Conservation (phyloP, 2,888 invertebrate species). For the Agapostemon virescens region DNA sequence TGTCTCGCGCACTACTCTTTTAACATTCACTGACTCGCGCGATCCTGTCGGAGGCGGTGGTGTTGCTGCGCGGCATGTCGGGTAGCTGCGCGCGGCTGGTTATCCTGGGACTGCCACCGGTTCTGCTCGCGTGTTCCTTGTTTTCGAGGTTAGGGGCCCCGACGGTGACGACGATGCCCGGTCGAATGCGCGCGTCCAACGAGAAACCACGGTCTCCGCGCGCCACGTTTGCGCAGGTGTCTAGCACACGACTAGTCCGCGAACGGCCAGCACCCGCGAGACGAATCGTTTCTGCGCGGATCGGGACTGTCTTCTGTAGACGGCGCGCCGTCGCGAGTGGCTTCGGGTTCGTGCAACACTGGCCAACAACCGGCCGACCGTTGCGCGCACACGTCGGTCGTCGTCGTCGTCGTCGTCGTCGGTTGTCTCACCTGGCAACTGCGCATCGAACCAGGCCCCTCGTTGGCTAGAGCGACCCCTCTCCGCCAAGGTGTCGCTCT, state of each 20-base stretch:
- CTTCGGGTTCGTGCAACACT: slow-evolving; percentile 60
- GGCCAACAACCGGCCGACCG: slow-evolving; percentile 49
- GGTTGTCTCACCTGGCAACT: slow-evolving; percentile 78
- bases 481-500: slow-evolving; percentile 21
- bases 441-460: slow-evolving; percentile 70
- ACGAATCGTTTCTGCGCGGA: slow-evolving; percentile 32
- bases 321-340: slow-evolving; percentile 58
- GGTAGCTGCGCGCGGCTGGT: not conserved
- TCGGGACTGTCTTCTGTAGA: slow-evolving; percentile 34
- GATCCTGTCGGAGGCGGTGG: slow-evolving; percentile 6
- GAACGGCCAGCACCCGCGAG: slow-evolving; percentile 36
- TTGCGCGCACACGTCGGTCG: slow-evolving; percentile 60
- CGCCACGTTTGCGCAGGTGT: slow-evolving; percentile 28
- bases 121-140: not conserved
- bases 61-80: slow-evolving; percentile 52
- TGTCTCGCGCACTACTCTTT: slow-evolving; percentile 18
- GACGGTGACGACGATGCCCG: not conserved
- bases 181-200: not conserved
- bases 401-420: slow-evolving; percentile 2
- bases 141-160: slow-evolving; percentile 53
- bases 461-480: slow-evolving; percentile 53
- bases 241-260: slow-evolving; percentile 12
- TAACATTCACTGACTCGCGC: slow-evolving; percentile 39
- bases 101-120: not conserved
- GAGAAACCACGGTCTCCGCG: not conserved